Percentiles rank a stretch among this genome's conserved stretches.
Conservation (phyloP, 2,113 vertebrate species). For the Oncorhynchus masou region DNA sequence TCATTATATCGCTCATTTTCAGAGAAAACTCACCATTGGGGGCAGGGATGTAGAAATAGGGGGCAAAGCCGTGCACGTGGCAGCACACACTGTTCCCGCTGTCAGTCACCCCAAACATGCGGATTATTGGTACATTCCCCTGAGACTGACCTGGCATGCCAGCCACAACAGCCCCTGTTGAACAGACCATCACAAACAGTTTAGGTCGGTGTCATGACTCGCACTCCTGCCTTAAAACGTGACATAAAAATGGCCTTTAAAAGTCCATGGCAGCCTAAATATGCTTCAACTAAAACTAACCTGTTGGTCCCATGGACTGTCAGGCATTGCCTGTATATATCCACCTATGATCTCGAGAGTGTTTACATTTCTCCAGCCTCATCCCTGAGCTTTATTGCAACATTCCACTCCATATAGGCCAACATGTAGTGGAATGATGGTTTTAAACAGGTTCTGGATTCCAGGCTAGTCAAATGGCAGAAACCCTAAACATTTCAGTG, state of each 20-base stretch:
- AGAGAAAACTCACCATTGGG: constrained; percentile 71
- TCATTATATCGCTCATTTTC: neutral
- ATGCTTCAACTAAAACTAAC: no score
- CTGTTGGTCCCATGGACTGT: no score
- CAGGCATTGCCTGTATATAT: no score
- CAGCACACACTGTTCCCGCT: constrained; percentile 85
- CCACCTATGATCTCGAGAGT: no score
- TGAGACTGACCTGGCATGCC: constrained; percentile 72
- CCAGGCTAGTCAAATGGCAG: neutral
- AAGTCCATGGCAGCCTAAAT: no score
- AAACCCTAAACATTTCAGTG: neutral
- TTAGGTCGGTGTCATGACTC: neutral
- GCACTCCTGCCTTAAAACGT: neutral
- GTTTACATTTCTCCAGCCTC: no score
- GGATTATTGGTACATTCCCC: constrained; percentile 79
- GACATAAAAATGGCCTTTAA: no score
- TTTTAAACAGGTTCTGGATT: neutral
- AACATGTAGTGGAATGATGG: no score
- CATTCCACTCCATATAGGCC: no score
- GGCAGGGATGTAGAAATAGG: constrained; percentile 86
- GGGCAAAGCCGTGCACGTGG: constrained; percentile 87
- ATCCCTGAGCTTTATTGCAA: no score
- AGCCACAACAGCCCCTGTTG: constrained; percentile 60
- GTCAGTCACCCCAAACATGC: constrained; percentile 87
- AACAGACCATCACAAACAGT: constrained; percentile 12